Conservation (phyloP, 2,797 vertebrate species). For the Pampus argenteus region DNA sequence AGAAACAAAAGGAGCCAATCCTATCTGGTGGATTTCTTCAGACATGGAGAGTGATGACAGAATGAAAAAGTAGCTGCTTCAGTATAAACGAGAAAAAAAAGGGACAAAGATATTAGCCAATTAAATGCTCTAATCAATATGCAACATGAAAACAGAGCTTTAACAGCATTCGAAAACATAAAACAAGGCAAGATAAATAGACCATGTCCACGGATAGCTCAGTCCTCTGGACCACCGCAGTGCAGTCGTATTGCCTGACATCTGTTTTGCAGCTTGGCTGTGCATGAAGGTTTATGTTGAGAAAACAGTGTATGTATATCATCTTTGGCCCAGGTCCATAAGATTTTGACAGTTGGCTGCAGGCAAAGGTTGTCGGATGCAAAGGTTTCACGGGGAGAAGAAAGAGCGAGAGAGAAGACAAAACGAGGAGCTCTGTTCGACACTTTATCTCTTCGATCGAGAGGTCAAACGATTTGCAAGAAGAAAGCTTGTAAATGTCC, state of each 20-base stretch:
- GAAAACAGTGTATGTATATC: conserved; percentile 77
- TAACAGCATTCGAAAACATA: conserved; percentile 48
- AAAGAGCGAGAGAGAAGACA: conserved; percentile 30
- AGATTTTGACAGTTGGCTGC: conserved; percentile 74
- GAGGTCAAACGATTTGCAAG: conserved; percentile 29
- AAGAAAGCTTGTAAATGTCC: conserved; percentile 53
- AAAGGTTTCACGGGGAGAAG: conserved; percentile 52
- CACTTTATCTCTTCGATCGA: conserved; percentile 20
- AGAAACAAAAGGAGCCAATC: conserved; percentile 42
- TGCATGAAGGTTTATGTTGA: conserved; percentile 75
- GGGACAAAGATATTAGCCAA: conserved; percentile 11
- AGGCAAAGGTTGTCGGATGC: conserved; percentile 63
- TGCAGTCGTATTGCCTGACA: conserved; percentile 68
- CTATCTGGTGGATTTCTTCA: conserved; percentile 20
- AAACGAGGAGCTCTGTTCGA: conserved; percentile 25
- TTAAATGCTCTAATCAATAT: conserved; percentile 30
- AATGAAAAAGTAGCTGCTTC: conserved; percentile 26
- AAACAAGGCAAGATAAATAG: conserved; percentile 67
- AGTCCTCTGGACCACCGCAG: conserved; percentile 69
- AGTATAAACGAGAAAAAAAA: conserved; percentile 9
- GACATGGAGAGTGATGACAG: conserved; percentile 3
- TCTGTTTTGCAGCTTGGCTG: conserved; percentile 84
- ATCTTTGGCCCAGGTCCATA: conserved; percentile 76
- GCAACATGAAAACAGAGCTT: conserved; percentile 24
- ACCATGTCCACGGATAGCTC: conserved; percentile 59